phyloP scores from a whole-genome alignment of 2,797 vertebrate species.

The Anableps anableps region DNA sequence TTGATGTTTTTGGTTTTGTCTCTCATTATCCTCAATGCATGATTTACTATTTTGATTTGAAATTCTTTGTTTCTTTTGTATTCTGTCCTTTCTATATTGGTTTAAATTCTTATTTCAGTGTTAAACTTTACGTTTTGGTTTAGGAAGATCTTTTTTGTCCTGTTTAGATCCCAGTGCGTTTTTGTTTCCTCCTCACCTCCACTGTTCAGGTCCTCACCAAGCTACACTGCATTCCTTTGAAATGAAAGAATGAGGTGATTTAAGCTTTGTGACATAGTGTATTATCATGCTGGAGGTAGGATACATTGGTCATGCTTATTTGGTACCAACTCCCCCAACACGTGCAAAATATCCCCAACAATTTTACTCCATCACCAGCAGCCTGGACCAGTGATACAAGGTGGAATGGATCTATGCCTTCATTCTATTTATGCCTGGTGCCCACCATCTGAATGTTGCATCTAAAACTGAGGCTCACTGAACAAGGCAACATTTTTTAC shows the following conservation, averaged over 20 bases:
- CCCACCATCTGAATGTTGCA: too few species aligned
- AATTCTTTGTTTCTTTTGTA: background rate
- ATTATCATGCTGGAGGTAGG: background rate
- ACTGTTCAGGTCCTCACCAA: background rate
- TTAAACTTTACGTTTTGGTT: background rate
- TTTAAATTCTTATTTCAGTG: background rate
- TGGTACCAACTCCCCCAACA: too few species aligned
- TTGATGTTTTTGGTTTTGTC: background rate
- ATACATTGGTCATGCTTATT: too few species aligned
- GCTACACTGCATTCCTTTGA: background rate
- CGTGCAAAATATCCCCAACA: too few species aligned
- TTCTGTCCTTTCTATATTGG: background rate
- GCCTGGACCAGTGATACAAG: too few species aligned
- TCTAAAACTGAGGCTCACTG: too few species aligned
- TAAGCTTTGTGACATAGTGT: background rate
- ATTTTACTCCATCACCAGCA: too few species aligned
- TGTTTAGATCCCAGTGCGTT: background rate
- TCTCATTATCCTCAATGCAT: background rate
- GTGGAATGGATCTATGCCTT: too few species aligned
- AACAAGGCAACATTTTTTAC: background rate
- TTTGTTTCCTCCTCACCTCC: background rate
- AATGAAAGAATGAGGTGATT: background rate
- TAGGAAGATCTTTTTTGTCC: background rate
- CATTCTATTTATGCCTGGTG: too few species aligned
- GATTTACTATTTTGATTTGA: background rate